Evolutionary conservation across 2,797 vertebrate genomes (phyloP).

Genomic region (Crocidura indochinensis): DNA sequence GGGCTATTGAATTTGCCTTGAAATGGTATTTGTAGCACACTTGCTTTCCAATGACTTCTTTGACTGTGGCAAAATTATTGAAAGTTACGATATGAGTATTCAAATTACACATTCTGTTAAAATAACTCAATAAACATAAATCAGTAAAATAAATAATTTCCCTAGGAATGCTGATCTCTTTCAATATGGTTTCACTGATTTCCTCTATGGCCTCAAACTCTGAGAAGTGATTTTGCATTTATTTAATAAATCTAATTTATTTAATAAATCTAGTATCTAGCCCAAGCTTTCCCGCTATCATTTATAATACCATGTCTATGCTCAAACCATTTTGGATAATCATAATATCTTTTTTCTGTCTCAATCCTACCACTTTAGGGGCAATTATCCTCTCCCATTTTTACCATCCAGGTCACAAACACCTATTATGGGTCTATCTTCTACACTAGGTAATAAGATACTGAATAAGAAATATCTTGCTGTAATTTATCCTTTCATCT

Average conservation of each 20-base stretch:
- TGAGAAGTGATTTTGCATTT: background rate
- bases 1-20: background rate
- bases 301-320: background rate
- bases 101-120: background rate
- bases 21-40: slow-evolving; percentile 83
- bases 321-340: background rate
- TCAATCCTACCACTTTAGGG: too few relatives aligned
- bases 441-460: background rate
- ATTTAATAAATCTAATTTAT: background rate
- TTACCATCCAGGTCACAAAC: background rate
- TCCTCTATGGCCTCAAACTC: background rate
- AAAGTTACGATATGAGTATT: background rate
- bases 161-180: background rate
- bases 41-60: slow-evolving; percentile 57
- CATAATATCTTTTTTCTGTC: background rate
- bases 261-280: background rate
- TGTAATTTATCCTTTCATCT: background rate
- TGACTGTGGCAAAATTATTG: slow-evolving; percentile 70
- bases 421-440: background rate
- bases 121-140: background rate
- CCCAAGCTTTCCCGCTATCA: background rate
- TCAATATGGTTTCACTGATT: background rate
- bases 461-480: background rate
- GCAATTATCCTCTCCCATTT: background rate
- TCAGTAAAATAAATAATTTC: background rate